Evolutionary conservation across 2,113 vertebrate genomes (phyloP), one percentile per base, ranked within the genome.

Genomic region (Vireo altiloquus): DNA sequence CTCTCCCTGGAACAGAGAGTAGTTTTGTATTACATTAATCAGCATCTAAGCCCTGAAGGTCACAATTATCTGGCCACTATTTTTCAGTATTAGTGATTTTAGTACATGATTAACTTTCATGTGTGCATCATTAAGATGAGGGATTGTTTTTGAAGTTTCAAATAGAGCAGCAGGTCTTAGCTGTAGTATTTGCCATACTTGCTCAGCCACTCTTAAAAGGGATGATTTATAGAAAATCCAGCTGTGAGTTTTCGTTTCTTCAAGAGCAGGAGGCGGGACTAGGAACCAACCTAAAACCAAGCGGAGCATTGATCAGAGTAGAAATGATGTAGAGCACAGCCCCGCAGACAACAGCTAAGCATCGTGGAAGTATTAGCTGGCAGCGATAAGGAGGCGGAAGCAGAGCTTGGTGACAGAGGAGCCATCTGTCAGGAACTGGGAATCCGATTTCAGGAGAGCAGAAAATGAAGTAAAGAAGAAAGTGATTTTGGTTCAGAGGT

Each of bases 201-300:
- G 85, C 95, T 85, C 85, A 97, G 96, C 95, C 95, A 89, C 94
- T 96, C 95, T 95, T 97, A 90, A 95, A 95, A 94, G 94, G 91
- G 90, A 97, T 97, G 97, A 97, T 98, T 98, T 95, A 95, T 96
- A 98, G 97, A 97, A 98, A 98, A 98, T 96, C 97, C 97, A 98
- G 97, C 98, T 98, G 98, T 98, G 97, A 98, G 97, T 97, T 97
- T 97, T 97, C 95, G 0, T 97, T 98, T 91, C 97, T 98, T 97
- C 97, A 96, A 88, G 97, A 97, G 97, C 95, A 83, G 95, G 96
- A 97, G 97, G 94, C 89, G 97, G 98, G 97, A 97, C 97, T 96
- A 97, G 84, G 94, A 97, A 74, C 96, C 96, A 97, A 95, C 97
- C 97, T 97, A 97, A 97, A 97, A 97, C 93, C 97, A 97, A 95